Conservation (phyloP, 2,888 invertebrate species). For the Norana najaformis region DNA sequence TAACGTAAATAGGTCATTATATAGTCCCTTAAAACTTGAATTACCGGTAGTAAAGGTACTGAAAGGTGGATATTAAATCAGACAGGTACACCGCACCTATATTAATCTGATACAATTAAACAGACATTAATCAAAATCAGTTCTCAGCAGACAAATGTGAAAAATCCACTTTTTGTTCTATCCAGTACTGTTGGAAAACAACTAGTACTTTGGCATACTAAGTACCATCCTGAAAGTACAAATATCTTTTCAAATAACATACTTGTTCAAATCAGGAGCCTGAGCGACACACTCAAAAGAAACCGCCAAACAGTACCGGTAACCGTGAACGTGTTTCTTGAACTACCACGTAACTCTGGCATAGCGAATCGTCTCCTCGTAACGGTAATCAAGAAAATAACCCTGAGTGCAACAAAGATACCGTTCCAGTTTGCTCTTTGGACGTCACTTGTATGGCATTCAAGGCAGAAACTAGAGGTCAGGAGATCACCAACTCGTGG, state of each 20-base stretch:
- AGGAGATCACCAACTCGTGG: background rate
- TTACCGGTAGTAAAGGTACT: background rate
- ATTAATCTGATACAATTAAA: no score
- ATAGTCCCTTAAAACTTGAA: background rate
- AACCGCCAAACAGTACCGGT: background rate
- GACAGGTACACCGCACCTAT: no score
- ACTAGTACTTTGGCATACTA: background rate
- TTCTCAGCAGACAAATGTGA: conserved; percentile 5
- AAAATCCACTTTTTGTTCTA: background rate
- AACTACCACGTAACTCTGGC: background rate
- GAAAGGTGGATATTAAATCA: no score
- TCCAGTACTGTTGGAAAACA: background rate
- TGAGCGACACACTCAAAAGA: background rate
- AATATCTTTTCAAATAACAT: background rate
- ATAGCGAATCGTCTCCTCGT: background rate
- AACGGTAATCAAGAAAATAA: background rate
- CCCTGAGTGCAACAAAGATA: conserved; percentile 10
- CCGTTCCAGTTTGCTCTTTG: background rate
- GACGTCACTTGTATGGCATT: conserved; percentile 10
- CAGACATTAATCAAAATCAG: background rate
- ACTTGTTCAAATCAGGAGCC: background rate
- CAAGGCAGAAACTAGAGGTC: conserved; percentile 18
- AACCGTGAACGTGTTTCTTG: conserved; percentile 14
- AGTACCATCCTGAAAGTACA: background rate
- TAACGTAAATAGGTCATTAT: background rate